Percentiles rank a stretch among this genome's conserved stretches.
Conservation (phyloP, 2,797 vertebrate species). For the Sebastolobus alascanus region DNA sequence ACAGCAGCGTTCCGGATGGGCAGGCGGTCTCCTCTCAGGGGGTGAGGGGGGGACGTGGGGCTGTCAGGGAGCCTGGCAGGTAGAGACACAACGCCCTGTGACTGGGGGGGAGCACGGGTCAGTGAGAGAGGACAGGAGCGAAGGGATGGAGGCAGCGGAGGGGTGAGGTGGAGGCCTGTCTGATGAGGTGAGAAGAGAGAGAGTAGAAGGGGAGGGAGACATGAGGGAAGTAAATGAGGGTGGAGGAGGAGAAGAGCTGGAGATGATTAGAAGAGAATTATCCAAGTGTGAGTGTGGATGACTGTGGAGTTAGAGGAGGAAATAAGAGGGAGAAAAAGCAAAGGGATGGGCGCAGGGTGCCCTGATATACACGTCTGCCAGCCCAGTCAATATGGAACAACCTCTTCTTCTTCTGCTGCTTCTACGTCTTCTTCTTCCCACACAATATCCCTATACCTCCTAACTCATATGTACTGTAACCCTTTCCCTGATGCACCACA, state of each 20-base stretch:
- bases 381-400: conserved; percentile 27
- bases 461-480: neutral
- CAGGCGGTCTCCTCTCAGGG: conserved; percentile 82
- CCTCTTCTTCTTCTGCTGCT: neutral
- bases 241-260: conserved; percentile 61
- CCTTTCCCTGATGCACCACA: neutral
- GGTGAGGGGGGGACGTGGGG: conserved; percentile 74
- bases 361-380: conserved; percentile 15
- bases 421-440: neutral
- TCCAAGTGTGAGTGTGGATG: conserved; percentile 76
- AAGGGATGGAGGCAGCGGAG: conserved; percentile 67
- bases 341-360: conserved; percentile 26
- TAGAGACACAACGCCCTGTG: conserved; percentile 83
- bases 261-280: conserved; percentile 83
- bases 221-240: conserved; percentile 73
- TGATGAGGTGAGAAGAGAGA: conserved; percentile 78
- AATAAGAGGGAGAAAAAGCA: conserved; percentile 26
- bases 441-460: neutral
- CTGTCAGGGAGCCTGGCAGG: conserved; percentile 84
- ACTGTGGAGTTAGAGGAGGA: conserved; percentile 40
- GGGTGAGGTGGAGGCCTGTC: conserved; percentile 77
- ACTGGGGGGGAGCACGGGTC: conserved; percentile 81
- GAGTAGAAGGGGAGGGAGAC: conserved; percentile 54
- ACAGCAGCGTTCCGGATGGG: conserved; percentile 83
- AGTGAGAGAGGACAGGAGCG: conserved; percentile 80